Percentiles rank a stretch among this genome's conserved stretches.
Conservation (phyloP, 2,113 vertebrate genomes). For the Cyanoramphus novaezelandiae region DNA sequence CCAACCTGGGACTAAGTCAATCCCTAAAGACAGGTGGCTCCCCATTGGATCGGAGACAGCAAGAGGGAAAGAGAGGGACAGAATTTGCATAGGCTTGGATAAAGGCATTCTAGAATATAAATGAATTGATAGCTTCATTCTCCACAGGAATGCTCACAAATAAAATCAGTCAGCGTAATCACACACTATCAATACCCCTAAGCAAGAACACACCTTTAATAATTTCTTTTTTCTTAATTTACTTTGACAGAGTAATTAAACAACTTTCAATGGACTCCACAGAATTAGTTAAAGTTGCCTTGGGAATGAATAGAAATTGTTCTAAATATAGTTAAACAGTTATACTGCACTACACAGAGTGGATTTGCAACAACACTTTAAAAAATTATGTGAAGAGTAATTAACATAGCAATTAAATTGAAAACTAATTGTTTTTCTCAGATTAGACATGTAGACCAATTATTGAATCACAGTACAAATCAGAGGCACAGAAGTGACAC, state of each 20-base stretch:
- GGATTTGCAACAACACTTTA: not conserved
- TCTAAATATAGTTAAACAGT: not conserved
- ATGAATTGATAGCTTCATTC: not conserved
- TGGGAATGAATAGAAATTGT: not conserved
- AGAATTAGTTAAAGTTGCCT: not conserved
- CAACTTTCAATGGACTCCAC: not conserved
- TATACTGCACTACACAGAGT: not conserved
- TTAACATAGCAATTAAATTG: not conserved
- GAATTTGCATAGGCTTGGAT: not conserved
- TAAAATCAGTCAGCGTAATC: not conserved
- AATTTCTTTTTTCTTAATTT: not conserved
- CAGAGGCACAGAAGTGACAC: not conserved
- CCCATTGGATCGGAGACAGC: not conserved
- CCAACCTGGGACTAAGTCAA: not conserved
- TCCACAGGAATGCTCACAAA: not conserved
- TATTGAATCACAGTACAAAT: not conserved
- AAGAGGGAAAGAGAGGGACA: not conserved
- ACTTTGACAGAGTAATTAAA: conserved; percentile 16
- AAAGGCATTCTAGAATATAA: not conserved
- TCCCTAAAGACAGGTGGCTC: not conserved
- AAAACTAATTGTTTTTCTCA: conserved; percentile 1
- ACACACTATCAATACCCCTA: not conserved
- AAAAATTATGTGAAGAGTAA: conserved; percentile 11
- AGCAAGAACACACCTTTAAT: not conserved
- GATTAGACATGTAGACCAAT: not conserved